Evolutionary conservation across 64 coral and sea anemone genomes (phyloP), one percentile per base, ranked within the genome.

Genomic region (Anthopleura sola): DNA sequence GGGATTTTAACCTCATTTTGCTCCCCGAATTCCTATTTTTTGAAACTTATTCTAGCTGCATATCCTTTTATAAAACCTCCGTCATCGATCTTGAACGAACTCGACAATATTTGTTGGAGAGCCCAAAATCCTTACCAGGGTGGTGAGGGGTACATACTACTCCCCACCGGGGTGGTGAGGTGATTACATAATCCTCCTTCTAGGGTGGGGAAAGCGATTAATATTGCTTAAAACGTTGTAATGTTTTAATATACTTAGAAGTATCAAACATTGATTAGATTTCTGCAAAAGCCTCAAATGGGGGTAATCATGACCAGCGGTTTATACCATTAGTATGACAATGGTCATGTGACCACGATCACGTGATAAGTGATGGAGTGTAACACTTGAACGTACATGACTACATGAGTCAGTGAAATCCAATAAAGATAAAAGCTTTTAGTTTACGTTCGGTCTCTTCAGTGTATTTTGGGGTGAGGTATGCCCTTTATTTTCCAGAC

Each of bases 331-430:
- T 15, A 79, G 76, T 71, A 66, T 26, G 66, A 71, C n/a, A 14
- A 79, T 44, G 37, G 76, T 79, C 37, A 79, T 44, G 36, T 48
- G 76, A 79, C 76, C 34, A 44, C 76, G 31, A 38, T 44, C 44
- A 79, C 76, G 44, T 79, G 76, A 79, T 44, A 24, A 44, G 66
- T 62, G 58, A 62, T 71, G 66, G 76, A 79, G 76, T 79, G 76
- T 79, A 79, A 79, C 76, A 79, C 34, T 79, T 79, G 9, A 48
- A 79, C 44, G 76, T 79, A 79, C 28, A 34, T 79, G 76, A 79
- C 76, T 79, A 79, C 44, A 47, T 79, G 18, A 79, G 76, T 79
- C 76, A 79, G 76, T 79, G 21, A 38, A 44, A 53, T 53, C 16
- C 50, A 53, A 71, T 71, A 71, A 71, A 71, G 14, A 31, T 15